phyloP scores from a whole-genome alignment of 2,888 invertebrate genomes.

The Plebejus anna region DNA sequence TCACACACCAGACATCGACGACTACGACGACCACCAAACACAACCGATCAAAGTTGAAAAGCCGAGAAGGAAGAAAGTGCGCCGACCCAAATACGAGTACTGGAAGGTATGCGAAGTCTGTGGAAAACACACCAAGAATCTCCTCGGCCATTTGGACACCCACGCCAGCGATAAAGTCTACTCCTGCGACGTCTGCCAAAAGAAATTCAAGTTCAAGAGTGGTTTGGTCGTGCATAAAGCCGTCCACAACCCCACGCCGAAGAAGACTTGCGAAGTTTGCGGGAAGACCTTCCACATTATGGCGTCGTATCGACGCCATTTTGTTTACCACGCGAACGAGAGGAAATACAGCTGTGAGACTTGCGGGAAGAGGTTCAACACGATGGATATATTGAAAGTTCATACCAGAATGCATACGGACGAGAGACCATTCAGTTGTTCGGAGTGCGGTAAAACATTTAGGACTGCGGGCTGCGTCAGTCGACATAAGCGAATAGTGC shows the following conservation, averaged over 20 bases:
- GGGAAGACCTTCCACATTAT: conserved; percentile 75
- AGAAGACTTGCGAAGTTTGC: conserved; percentile 75
- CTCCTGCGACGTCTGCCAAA: conserved; percentile 69
- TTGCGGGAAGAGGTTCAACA: conserved; percentile 77
- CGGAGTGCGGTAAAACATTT: conserved; percentile 72
- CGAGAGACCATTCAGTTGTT: conserved; percentile 67
- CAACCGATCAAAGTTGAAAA: conserved; percentile 39
- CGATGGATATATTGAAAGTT: conserved; percentile 70
- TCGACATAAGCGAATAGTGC: conserved; percentile 68
- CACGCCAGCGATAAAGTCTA: conserved; percentile 64
- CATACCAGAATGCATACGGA: conserved; percentile 75
- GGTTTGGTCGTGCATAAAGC: conserved; percentile 69
- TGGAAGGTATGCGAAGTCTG: conserved; percentile 73
- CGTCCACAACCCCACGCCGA: conserved; percentile 67
- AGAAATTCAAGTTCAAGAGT: conserved; percentile 73
- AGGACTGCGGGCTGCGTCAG: conserved; percentile 73
- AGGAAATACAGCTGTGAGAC: conserved; percentile 73
- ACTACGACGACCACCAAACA: conserved; percentile 44
- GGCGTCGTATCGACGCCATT: conserved; percentile 73
- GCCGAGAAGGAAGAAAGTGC: conserved; percentile 47
- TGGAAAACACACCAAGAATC: conserved; percentile 66
- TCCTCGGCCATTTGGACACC: conserved; percentile 64
- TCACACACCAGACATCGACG: conserved; percentile 41
- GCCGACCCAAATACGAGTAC: conserved; percentile 62
- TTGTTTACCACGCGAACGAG: conserved; percentile 75